Percentiles rank a stretch among this genome's conserved stretches.
phyloP scores from a whole-genome alignment of 35 echinoderm and acorn worm genomes.

The Heliocidaris tuberculata region DNA sequence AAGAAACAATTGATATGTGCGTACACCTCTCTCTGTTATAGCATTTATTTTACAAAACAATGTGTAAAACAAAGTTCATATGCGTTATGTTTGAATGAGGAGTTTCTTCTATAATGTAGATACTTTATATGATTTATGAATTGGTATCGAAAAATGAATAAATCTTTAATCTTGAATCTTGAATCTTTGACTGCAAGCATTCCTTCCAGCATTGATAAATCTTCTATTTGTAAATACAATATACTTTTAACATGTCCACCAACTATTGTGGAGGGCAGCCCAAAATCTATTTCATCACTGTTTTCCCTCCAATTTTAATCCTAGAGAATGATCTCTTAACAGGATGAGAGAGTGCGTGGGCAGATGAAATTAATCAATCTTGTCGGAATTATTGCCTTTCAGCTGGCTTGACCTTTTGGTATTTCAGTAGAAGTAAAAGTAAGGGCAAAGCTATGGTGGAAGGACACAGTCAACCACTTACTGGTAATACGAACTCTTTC shows the following conservation, averaged over 20 bases:
- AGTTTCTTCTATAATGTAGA: too few species aligned
- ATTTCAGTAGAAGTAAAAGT: not conserved
- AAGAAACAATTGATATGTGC: too few species aligned
- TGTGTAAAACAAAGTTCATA: too few species aligned
- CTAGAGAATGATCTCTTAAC: not conserved
- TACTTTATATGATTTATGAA: too few species aligned
- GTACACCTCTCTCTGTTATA: too few species aligned
- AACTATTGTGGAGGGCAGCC: not conserved
- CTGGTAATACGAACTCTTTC: not conserved
- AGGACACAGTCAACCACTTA: not conserved
- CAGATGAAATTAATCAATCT: conserved; percentile 36
- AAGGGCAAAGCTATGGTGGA: not conserved
- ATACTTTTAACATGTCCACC: not conserved
- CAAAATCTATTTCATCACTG: not conserved
- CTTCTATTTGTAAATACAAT: not conserved
- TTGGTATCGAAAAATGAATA: too few species aligned
- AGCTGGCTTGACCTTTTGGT: conserved; percentile 22
- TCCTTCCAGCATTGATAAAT: not conserved
- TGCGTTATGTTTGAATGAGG: too few species aligned
- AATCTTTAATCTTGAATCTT: too few species aligned
- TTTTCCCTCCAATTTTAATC: not conserved
- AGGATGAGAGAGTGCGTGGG: conserved; percentile 13
- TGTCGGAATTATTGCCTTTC: conserved; percentile 31
- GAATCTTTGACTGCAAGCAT: not conserved
- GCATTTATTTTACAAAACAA: too few species aligned